Conservation (phyloP, 92 coral and sea anemone species). For the Epizoanthus stellaris region DNA sequence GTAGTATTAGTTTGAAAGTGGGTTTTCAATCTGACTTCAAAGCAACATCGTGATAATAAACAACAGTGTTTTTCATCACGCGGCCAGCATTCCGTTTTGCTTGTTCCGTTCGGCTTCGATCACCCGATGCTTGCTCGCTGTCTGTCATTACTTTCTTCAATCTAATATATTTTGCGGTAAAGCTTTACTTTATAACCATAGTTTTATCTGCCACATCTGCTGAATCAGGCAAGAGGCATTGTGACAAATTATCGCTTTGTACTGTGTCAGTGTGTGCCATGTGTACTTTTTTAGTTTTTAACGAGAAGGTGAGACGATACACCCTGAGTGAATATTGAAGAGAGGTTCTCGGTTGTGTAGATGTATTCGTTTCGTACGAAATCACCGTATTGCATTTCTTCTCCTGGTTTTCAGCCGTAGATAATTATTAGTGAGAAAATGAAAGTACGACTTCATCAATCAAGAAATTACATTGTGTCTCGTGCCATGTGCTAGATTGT, state of each 20-base stretch:
- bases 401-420: neutral
- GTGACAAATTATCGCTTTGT: neutral
- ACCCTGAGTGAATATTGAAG: neutral
- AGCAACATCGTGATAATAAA: neutral
- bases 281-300: neutral
- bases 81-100: neutral
- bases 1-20: neutral
- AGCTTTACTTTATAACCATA: neutral
- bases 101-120: neutral
- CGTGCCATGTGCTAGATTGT: neutral
- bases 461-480: neutral
- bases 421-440: neutral
- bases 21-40: neutral
- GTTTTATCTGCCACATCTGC: neutral
- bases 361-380: neutral
- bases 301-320: neutral
- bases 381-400: neutral
- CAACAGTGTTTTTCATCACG: neutral
- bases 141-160: neutral
- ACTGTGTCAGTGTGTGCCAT: no score
- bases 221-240: neutral
- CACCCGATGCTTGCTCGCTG: neutral
- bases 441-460: neutral
- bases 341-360: neutral
- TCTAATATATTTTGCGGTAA: slow-evolving; percentile 21